Percentiles rank a stretch among this genome's conserved stretches.
Evolutionary conservation across 2,797 vertebrate species (phyloP).

Genomic region (Notolabrus celidotus): DNA sequence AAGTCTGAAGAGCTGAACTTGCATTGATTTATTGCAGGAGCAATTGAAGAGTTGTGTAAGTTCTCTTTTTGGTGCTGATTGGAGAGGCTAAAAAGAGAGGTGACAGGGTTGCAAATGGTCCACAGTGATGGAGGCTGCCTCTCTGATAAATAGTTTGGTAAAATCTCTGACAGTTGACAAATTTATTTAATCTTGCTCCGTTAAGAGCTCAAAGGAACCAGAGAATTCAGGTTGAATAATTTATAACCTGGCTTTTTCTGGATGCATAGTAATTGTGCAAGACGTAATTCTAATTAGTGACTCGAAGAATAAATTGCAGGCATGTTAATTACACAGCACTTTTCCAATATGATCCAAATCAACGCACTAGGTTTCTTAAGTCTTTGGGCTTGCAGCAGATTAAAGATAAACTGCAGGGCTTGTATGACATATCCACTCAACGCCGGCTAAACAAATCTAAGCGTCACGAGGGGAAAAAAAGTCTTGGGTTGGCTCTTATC

Average conservation of each 20-base stretch:
- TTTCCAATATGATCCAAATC: slow-evolving; percentile 6
- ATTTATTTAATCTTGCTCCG: neutral
- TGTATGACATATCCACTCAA: slow-evolving; percentile 6
- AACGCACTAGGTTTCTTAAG: slow-evolving; percentile 7
- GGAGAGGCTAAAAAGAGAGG: neutral
- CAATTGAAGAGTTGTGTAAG: neutral
- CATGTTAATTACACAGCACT: slow-evolving; percentile 1
- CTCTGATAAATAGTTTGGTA: neutral
- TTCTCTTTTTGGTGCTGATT: neutral
- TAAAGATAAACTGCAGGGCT: slow-evolving; percentile 17
- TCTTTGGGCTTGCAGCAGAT: slow-evolving; percentile 14
- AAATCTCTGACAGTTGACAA: neutral
- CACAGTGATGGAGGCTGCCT: neutral
- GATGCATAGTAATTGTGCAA: slow-evolving; percentile 8
- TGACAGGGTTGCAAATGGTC: neutral
- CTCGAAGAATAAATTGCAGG: neutral
- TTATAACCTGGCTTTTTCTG: slow-evolving; percentile 2
- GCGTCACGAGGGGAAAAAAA: neutral
- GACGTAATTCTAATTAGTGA: slow-evolving; percentile 4
- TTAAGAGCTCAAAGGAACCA: neutral
- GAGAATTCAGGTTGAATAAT: neutral
- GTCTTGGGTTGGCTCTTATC: neutral
- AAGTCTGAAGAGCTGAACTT: neutral
- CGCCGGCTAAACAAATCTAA: slow-evolving; percentile 3
- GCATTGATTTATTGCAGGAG: neutral